A percentile compares a stretch with the other conserved stretches of the same genome.
Conservation (phyloP, 2,113 vertebrate genomes). For the Panthera tigris region DNA sequence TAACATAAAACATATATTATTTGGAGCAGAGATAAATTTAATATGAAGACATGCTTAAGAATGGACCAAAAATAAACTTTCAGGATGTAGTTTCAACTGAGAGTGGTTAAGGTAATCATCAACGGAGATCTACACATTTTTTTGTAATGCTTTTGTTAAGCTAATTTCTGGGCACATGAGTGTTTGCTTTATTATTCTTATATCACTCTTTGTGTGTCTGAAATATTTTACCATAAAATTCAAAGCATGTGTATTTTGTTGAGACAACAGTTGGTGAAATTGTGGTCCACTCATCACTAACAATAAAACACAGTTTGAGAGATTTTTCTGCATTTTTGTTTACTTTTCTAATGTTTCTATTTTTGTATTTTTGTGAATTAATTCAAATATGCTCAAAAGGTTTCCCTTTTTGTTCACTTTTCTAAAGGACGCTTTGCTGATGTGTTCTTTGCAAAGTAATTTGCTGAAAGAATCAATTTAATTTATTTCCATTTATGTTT, state of each 20-base stretch:
- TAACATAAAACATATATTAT: neutral
- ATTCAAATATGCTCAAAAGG: neutral
- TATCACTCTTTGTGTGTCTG: neutral
- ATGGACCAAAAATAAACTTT: neutral
- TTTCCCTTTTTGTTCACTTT: slow-evolving; percentile 41
- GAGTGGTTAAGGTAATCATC: neutral
- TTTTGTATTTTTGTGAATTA: slow-evolving; percentile 47
- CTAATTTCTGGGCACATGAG: neutral
- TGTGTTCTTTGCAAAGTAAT: slow-evolving; percentile 39
- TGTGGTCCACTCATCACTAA: neutral
- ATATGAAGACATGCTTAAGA: neutral
- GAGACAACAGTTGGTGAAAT: neutral
- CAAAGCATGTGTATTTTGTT: neutral
- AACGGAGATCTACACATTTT: neutral
- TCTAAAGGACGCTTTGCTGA: slow-evolving; percentile 26
- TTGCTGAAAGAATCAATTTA: slow-evolving; percentile 67
- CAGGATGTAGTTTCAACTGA: neutral
- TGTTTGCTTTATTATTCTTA: neutral
- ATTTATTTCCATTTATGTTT: slow-evolving; percentile 76
- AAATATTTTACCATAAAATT: slow-evolving; percentile 32
- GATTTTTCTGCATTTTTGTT: neutral
- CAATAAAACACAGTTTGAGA: neutral
- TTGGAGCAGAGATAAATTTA: neutral
- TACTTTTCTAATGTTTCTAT: neutral
- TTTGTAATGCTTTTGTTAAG: neutral